These are phyloP conservation scores for Sanderia malayensis DNA, from an alignment of 30 jellyfish, hydroid and myxozoan genomes.

Conservation along the genomic window DNA sequence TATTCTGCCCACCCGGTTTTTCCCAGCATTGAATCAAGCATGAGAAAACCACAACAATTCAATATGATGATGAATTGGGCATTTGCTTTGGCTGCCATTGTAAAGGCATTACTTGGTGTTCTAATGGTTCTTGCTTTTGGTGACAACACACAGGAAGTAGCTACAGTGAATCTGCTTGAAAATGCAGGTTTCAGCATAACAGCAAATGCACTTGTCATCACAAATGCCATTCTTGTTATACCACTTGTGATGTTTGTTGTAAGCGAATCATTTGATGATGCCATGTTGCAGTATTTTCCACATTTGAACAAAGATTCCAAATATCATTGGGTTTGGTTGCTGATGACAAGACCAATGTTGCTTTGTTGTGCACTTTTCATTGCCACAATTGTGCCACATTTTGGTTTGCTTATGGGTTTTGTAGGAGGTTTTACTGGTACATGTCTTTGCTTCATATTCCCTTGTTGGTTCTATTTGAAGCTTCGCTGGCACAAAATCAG, in stretches of 20 bases:
- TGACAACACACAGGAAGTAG: slow-evolving; percentile 72
- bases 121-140: slow-evolving; percentile 91
- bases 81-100: slow-evolving; percentile 81
- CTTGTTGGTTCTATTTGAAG: slow-evolving; percentile 87
- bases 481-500: slow-evolving; percentile 74
- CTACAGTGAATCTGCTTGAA: slow-evolving; percentile 72
- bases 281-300: slow-evolving; percentile 70
- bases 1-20: slow-evolving; percentile 97
- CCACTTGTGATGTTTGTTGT: slow-evolving; percentile 97
- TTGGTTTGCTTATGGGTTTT: slow-evolving; percentile 89
- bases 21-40: slow-evolving; percentile 94
- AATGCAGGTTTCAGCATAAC: slow-evolving; percentile 64
- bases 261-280: slow-evolving; percentile 82
- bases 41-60: slow-evolving; percentile 80
- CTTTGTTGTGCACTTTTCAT: slow-evolving; percentile 71
- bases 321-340: slow-evolving; percentile 82
- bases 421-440: slow-evolving; percentile 97
- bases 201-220: slow-evolving; percentile 78
- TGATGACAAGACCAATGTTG: slow-evolving; percentile 81
- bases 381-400: slow-evolving; percentile 90
- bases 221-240: slow-evolving; percentile 78
- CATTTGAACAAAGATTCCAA: slow-evolving; percentile 68
- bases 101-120: slow-evolving; percentile 79
- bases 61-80: slow-evolving; percentile 88
- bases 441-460: slow-evolving; percentile 83